A percentile compares a stretch with the other conserved stretches of the same genome.
phyloP scores from a whole-genome alignment of 1,140 invertebrate species.

The Samia ricini region DNA sequence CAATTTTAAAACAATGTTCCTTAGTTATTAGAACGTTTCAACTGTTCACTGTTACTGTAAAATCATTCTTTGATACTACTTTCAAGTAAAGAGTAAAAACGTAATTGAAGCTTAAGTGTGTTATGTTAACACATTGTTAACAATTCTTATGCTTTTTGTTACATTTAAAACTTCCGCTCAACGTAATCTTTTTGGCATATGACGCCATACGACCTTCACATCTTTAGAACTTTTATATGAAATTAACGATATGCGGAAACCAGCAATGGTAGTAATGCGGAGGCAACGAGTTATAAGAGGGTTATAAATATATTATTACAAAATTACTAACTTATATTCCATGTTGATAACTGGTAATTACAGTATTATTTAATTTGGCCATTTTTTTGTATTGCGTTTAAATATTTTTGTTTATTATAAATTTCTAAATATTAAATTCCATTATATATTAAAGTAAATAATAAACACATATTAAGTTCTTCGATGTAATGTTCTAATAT shows the following conservation, averaged over 20 bases:
- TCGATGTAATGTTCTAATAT: no score
- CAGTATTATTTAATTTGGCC: no score
- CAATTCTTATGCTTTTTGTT: no score
- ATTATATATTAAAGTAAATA: no score
- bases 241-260: slow-evolving; percentile 26
- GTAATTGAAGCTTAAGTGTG: background rate
- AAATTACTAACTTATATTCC: background rate
- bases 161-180: slow-evolving; percentile 49
- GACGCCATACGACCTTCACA: slow-evolving; percentile 32
- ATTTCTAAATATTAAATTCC: no score
- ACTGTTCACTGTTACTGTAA: background rate
- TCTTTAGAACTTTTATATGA: slow-evolving; percentile 21
- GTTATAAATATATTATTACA: background rate
- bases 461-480: no score
- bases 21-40: background rate
- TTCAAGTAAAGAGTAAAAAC: background rate
- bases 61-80: background rate
- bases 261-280: slow-evolving; percentile 4
- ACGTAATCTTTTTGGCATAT: slow-evolving; percentile 29
- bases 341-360: background rate
- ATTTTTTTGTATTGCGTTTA: no score
- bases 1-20: no score
- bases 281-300: background rate
- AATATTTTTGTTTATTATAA: no score
- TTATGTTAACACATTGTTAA: slow-evolving; percentile 3